Percentiles rank a stretch among this genome's conserved stretches.
Evolutionary conservation across 2,797 vertebrate genomes (phyloP).

Genomic region (Siniperca undulata): DNA sequence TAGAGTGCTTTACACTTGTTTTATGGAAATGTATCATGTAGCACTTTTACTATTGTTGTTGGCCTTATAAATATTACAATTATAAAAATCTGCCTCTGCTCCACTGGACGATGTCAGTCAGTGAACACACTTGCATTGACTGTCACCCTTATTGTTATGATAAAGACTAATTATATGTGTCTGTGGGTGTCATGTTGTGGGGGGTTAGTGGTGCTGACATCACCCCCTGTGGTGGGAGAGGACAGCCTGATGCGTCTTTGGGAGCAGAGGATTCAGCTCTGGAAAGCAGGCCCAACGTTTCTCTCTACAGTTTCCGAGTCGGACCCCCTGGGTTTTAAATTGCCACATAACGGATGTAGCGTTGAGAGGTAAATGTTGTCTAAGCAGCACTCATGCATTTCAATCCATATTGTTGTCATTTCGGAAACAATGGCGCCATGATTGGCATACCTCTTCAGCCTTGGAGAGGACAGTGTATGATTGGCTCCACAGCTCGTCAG

Average conservation of each 20-base stretch:
- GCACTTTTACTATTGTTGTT: not conserved
- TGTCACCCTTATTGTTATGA: slow-evolving; percentile 58
- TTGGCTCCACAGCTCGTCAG: slow-evolving; percentile 49
- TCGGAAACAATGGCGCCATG: slow-evolving; percentile 77
- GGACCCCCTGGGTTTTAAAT: slow-evolving; percentile 75
- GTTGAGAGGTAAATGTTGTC: slow-evolving; percentile 71
- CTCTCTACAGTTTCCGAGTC: slow-evolving; percentile 61
- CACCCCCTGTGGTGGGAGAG: slow-evolving; percentile 57
- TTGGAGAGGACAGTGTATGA: slow-evolving; percentile 55
- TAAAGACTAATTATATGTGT: slow-evolving; percentile 68
- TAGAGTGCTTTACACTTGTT: not conserved
- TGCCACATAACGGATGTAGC: slow-evolving; percentile 66
- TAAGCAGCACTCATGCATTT: slow-evolving; percentile 75
- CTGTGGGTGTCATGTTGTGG: slow-evolving; percentile 49
- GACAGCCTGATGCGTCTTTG: slow-evolving; percentile 55
- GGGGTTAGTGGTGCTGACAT: slow-evolving; percentile 45
- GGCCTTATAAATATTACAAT: not conserved
- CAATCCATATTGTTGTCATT: slow-evolving; percentile 72
- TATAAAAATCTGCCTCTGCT: slow-evolving; percentile 23
- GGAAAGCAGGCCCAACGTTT: slow-evolving; percentile 43
- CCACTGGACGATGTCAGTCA: slow-evolving; percentile 32
- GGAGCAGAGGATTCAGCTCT: slow-evolving; percentile 43
- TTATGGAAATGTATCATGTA: not conserved
- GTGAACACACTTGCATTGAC: slow-evolving; percentile 17
- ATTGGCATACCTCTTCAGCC: slow-evolving; percentile 72